Percentiles rank a stretch among this genome's conserved stretches.
phyloP scores from a whole-genome alignment of 2,888 invertebrate species.

The Physocephala rufipes region DNA sequence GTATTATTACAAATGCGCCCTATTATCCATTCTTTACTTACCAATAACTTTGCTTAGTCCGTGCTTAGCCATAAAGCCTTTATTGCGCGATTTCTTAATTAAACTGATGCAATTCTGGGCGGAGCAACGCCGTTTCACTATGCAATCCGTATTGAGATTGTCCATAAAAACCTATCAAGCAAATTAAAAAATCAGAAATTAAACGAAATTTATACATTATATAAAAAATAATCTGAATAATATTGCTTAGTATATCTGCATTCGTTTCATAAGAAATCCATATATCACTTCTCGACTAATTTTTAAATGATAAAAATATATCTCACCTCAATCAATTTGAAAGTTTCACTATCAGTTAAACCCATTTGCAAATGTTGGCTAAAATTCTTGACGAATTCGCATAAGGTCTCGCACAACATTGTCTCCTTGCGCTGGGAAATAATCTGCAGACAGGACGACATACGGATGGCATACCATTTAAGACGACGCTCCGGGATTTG shows the following conservation, averaged over 20 bases:
- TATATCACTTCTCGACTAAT: not conserved
- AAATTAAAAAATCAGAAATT: slow-evolving; percentile 35
- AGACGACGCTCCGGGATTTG: slow-evolving; percentile 81
- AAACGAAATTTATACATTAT: not conserved
- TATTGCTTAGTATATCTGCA: too few species aligned
- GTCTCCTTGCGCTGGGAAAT: slow-evolving; percentile 76
- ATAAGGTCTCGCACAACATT: slow-evolving; percentile 60
- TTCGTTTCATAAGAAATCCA: slow-evolving; percentile 6
- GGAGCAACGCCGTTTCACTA: slow-evolving; percentile 83
- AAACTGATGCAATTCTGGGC: slow-evolving; percentile 82
- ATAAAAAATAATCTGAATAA: slow-evolving; percentile 16
- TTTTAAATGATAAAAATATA: slow-evolving; percentile 6
- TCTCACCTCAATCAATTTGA: slow-evolving; percentile 63
- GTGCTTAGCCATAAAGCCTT: slow-evolving; percentile 68
- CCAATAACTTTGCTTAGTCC: slow-evolving; percentile 63
- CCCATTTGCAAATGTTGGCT: slow-evolving; percentile 62
- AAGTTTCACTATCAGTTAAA: slow-evolving; percentile 62
- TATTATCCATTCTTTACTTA: slow-evolving; percentile 48
- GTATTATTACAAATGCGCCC: not conserved
- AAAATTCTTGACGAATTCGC: slow-evolving; percentile 63
- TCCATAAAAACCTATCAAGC: slow-evolving; percentile 66
- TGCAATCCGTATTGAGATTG: slow-evolving; percentile 68
- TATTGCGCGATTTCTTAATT: slow-evolving; percentile 80
- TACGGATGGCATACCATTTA: slow-evolving; percentile 78
- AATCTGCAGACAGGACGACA: slow-evolving; percentile 77